These are phyloP conservation scores for Rattus rattus DNA, from an alignment of 2,113 vertebrate genomes.

Conservation along the genomic window DNA sequence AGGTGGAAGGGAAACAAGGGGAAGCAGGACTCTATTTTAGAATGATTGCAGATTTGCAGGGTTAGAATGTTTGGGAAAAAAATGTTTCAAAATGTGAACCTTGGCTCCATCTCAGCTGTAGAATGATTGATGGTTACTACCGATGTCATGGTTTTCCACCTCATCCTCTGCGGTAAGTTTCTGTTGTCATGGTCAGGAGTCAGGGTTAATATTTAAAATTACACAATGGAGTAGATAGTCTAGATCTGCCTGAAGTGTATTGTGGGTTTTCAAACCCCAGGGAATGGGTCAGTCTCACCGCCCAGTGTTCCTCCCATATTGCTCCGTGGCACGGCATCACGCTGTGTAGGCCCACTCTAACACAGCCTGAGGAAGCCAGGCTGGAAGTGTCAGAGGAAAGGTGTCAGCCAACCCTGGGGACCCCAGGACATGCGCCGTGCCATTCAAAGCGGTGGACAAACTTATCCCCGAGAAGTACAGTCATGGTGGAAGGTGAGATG, in stretches of 20 bases:
- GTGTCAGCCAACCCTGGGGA: not conserved
- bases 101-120: not conserved
- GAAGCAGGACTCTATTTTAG: not conserved
- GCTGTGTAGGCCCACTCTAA: not conserved
- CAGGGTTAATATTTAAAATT: constrained; percentile 1
- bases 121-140: not conserved
- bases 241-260: not conserved
- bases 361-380: not conserved
- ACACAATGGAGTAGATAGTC: not conserved
- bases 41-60: not conserved
- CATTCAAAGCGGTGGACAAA: not conserved
- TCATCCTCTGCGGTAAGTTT: constrained; percentile 16
- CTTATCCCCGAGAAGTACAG: not conserved
- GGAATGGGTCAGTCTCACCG: not conserved
- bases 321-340: not conserved
- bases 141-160: not conserved
- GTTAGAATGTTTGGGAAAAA: not conserved
- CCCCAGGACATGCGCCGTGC: not conserved
- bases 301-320: not conserved
- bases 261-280: not conserved
- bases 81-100: not conserved
- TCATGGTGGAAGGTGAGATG: not conserved
- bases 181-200: constrained; percentile 28
- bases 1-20: not conserved
- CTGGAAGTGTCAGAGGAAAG: not conserved